Conservation (phyloP, 2,797 vertebrate species). For the Pachyuromys duprasi region DNA sequence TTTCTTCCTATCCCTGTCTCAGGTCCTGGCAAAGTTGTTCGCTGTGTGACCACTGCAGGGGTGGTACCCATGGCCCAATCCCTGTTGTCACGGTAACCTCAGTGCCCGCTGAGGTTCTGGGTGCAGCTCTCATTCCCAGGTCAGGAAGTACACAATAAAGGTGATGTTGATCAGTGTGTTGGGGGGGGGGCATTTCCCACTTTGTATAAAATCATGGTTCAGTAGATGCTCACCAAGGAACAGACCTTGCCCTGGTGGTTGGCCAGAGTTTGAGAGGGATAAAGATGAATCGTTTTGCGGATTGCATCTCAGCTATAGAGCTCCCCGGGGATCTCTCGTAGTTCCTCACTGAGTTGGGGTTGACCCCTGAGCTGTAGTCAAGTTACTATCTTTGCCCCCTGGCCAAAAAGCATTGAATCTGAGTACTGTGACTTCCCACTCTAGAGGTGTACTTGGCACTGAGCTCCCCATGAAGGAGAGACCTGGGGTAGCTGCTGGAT, state of each 20-base stretch:
- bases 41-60: not conserved
- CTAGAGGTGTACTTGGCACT: too few relatives aligned
- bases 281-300: not conserved
- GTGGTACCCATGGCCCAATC: rapidly evolving
- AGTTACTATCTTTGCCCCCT: not conserved
- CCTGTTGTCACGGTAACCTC: rapidly evolving
- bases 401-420: not conserved
- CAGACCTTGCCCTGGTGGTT: not conserved
- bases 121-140: not conserved
- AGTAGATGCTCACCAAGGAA: not conserved
- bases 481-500: too few relatives aligned
- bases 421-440: rapidly evolving
- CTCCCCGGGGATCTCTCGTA: not conserved
- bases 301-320: not conserved
- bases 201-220: not conserved
- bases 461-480: not conserved
- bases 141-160: not conserved
- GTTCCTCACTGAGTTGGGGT: not conserved
- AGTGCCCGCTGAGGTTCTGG: not conserved
- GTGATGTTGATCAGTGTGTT: not conserved
- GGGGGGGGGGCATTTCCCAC: too few relatives aligned
- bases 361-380: not conserved
- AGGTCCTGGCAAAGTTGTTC: not conserved
- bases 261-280: not conserved
- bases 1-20: not conserved